Evolutionary conservation across 1,140 invertebrate species (phyloP), one percentile per base, ranked within the genome.

Genomic region (Pseudomyrmex flavicornis): DNA sequence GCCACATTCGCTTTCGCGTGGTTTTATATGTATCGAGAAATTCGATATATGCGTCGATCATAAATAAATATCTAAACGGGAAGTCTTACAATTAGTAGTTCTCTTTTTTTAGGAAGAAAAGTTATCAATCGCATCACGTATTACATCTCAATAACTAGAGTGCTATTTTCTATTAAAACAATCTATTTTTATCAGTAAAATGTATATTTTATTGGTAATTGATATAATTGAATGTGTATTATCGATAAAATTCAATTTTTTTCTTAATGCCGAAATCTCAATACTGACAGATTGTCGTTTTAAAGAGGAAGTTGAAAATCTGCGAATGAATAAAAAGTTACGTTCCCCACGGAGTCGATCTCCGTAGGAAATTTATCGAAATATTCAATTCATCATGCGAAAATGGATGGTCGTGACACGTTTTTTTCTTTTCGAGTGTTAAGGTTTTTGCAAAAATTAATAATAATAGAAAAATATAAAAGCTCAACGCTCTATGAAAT

Each of bases 1-100:
- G 52, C 61, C 13, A 17, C 10, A 50, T 35, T 35, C 35, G 17
- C 52, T 69, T n/a, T 69, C 26, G 54, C 35, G 35, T 35, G 35
- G 35, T 69, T 13, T 52, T 56, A 46, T 69, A 22, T 79, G 58
- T 7, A 35, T 76, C 62, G 26, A 58, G 35, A 59, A 17, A 59
- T 50, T 15, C 26, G 20, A 79, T 70, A 79, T 48, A 35, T 0
- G 35, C 35, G 2, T 58, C 12, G 44, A 17, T 58, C 69, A 58
- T 59, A 70, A 70, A 70, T 59, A 17, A 17, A 66, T 76, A 66
- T 66, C 44, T 46, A 76, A 65, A 22, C 46, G 54, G n/a, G 44
- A 76, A 76, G 15, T 76, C 48, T 54, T 22, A 9, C 9, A 8
- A 3, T 35, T 35, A 35, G 5, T 35, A 7, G 5, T 35, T 35